Conservation (phyloP, 2,113 vertebrate species). For the Pipra filicauda region DNA sequence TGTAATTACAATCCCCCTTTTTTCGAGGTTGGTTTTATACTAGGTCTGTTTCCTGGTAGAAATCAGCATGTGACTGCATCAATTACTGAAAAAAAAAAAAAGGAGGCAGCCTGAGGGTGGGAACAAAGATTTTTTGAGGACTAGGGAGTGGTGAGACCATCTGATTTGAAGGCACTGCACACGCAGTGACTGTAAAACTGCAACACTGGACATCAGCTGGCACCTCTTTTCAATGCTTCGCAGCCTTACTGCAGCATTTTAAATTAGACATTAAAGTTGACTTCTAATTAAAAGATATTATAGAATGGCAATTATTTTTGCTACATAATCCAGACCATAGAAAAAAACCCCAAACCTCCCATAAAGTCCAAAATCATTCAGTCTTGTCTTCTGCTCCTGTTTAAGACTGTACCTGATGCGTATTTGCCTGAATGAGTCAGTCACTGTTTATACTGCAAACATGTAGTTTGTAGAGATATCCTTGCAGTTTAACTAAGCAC, state of each 20-base stretch:
- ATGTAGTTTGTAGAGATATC: background rate
- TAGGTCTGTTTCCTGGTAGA: background rate
- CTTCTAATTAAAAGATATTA: background rate
- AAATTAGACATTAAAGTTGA: background rate
- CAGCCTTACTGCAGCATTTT: background rate
- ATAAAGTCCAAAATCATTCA: background rate
- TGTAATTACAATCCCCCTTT: background rate
- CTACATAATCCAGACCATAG: background rate
- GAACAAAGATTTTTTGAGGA: background rate
- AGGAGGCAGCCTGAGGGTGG: background rate
- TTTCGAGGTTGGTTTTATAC: background rate
- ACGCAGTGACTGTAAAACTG: background rate
- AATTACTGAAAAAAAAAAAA: background rate
- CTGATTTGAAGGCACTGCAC: background rate
- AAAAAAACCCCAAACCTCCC: background rate
- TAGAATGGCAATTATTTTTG: background rate
- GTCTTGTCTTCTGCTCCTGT: background rate
- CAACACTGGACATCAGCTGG: background rate
- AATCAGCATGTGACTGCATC: background rate
- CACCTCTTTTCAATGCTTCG: background rate
- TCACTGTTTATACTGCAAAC: background rate
- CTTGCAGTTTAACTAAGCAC: slow-evolving; percentile 14
- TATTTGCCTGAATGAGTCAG: background rate
- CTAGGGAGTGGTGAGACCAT: background rate
- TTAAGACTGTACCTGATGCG: background rate